Evolutionary conservation across 2,113 vertebrate species (phyloP).

Genomic region (Vulpes ferrilata): DNA sequence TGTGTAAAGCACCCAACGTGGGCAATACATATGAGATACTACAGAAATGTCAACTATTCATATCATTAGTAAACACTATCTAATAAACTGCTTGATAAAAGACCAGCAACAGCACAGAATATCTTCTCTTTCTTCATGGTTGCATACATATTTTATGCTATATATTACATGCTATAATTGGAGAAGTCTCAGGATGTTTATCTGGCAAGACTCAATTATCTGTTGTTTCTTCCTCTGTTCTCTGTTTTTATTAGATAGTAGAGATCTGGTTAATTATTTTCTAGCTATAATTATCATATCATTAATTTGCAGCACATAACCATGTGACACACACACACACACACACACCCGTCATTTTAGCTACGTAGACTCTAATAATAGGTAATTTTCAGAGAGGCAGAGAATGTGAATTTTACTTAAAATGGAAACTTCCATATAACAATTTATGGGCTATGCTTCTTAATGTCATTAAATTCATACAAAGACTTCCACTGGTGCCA

Average conservation of each 20-base stretch:
- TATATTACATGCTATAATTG: background rate
- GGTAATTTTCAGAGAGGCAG: background rate
- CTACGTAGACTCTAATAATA: background rate
- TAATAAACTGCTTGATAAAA: background rate
- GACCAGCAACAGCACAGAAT: background rate
- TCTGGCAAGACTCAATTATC: background rate
- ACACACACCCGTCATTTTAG: background rate
- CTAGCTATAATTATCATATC: background rate
- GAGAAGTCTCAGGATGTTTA: background rate
- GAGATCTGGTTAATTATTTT: slow-evolving; percentile 6
- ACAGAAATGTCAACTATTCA: background rate
- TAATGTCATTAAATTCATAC: background rate
- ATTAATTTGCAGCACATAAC: background rate
- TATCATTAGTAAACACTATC: background rate
- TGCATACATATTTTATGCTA: background rate
- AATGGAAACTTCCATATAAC: background rate
- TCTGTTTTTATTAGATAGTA: slow-evolving; percentile 13
- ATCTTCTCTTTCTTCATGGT: background rate
- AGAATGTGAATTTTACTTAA: slow-evolving; percentile 27
- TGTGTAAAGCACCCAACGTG: background rate
- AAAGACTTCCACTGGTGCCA: background rate
- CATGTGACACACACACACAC: background rate
- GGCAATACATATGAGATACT: background rate
- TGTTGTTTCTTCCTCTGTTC: background rate
- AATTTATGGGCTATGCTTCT: background rate